These are phyloP conservation scores for Diachasma alloeum DNA, from an alignment of 1,140 invertebrate species.

Conservation along the genomic window DNA sequence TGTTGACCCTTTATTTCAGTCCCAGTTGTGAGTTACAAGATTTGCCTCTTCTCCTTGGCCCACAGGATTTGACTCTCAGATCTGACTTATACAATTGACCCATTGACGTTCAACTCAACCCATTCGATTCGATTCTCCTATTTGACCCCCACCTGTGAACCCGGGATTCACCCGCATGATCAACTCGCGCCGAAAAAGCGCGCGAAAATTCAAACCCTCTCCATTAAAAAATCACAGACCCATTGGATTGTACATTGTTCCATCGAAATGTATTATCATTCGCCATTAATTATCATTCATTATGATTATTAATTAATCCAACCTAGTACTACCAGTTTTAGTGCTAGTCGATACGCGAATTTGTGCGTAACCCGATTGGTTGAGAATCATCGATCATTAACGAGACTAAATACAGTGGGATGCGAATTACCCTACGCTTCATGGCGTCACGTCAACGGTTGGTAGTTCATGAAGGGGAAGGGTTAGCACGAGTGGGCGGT, in stretches of 20 bases:
- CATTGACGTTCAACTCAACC: no score
- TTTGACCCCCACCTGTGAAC: neutral
- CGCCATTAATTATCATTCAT: no score
- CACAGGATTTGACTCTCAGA: no score
- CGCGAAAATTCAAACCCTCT: neutral
- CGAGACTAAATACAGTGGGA: constrained; percentile 16
- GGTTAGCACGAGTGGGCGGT: neutral
- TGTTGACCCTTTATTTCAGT: no score
- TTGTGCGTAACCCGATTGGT: constrained; percentile 3
- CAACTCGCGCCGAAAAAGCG: neutral
- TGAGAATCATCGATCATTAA: constrained; percentile 23
- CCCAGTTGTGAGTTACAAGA: no score
- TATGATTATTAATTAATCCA: neutral
- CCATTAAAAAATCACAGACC: neutral
- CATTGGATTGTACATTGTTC: no score
- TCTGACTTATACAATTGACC: no score
- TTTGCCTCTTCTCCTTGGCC: no score
- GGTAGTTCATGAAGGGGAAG: neutral
- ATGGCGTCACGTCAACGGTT: constrained; percentile 20
- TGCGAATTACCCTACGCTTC: constrained; percentile 21
- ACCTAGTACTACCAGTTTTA: neutral
- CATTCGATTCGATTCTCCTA: no score
- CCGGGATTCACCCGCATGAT: neutral
- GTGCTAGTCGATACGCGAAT: neutral
- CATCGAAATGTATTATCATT: no score